Base-by-base conservation (phyloP, 1,140 invertebrate genomes). In the Odontomachus brunneus region DNA sequence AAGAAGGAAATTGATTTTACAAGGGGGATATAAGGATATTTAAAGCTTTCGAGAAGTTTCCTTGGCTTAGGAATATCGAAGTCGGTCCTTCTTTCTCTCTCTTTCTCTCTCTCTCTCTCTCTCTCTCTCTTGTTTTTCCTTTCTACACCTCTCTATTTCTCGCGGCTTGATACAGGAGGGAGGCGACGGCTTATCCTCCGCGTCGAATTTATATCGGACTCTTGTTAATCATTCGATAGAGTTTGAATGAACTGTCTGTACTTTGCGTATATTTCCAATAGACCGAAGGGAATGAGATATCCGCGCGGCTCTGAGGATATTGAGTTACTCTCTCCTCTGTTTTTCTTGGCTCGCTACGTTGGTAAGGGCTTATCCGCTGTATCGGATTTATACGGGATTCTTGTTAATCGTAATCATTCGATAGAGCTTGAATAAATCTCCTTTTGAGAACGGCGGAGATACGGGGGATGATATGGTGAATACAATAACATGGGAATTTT, bases 1-100 rank as follows among this genome's bases (percentile, higher is more conserved):
- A 88, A 88, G 74, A 86, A 89, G 84, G 53, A 86, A 89, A 88
- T 60, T 88, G 82, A 89, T 88, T 89, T 62, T 55, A 7, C 38
- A 44, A 11, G 38, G 62, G 60, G 19, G 55, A 49, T 65, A 69
- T 59, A n/a, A 2, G 51, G 55, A 84, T 76, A 84, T 78, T 87
- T 87, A 84, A 87, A 87, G 66, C 60, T 63, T 80, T 57, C 51
- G 51, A 71, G 51, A 71, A 65, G 51, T 71, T 62, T 75, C 59
- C n/a, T 26, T 49, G 48, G 26, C 38, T 38, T 38, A 19, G 29
- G 49, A 80, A 80, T 71, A 80, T 55, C 22, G 33, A 71, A 71
- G 33, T 78, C 22, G 17, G 19, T 38, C 33, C 33, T 24, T 48
- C 14, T 38, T 26, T 63, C 26, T 74, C 51, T 33, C 5, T 65